Evolutionary conservation across 2,888 invertebrate genomes (phyloP).

Genomic region (Pollenia labialis): DNA sequence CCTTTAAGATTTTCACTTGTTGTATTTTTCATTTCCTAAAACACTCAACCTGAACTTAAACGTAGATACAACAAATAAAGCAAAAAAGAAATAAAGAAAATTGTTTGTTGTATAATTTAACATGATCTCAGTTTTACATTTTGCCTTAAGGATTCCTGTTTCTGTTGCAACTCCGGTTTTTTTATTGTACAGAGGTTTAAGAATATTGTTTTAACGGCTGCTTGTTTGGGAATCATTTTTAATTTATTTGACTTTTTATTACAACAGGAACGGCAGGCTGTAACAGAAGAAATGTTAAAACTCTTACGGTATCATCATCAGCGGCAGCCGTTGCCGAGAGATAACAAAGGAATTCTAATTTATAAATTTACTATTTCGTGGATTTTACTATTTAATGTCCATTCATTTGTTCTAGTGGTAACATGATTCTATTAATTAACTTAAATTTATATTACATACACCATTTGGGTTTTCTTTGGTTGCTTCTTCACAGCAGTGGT

Average conservation of each 20-base stretch:
- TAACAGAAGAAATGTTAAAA: neutral
- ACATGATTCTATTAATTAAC: constrained; percentile 43
- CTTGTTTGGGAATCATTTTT: constrained; percentile 19
- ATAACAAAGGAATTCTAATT: constrained; percentile 16
- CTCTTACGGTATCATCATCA: neutral
- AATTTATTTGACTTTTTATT: constrained; percentile 45
- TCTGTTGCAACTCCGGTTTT: neutral
- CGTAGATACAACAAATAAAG: neutral
- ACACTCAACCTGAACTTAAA: neutral
- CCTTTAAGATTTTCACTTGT: constrained; percentile 26
- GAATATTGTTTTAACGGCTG: constrained; percentile 13
- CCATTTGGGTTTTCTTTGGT: constrained; percentile 1
- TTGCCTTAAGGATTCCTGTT: constrained; percentile 28
- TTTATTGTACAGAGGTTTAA: neutral
- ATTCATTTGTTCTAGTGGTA: constrained; percentile 24
- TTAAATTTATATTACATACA: constrained; percentile 22
- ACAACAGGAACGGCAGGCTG: neutral
- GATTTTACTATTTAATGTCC: constrained; percentile 23
- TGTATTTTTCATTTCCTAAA: constrained; percentile 17
- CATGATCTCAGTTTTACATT: constrained; percentile 23
- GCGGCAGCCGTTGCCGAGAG: neutral
- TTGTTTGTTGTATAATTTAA: constrained; percentile 25
- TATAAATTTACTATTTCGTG: constrained; percentile 10
- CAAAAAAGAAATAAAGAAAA: neutral
- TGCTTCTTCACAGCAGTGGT: neutral